Evolutionary conservation across 2,113 vertebrate genomes (phyloP).

Genomic region (Furnarius figulus): DNA sequence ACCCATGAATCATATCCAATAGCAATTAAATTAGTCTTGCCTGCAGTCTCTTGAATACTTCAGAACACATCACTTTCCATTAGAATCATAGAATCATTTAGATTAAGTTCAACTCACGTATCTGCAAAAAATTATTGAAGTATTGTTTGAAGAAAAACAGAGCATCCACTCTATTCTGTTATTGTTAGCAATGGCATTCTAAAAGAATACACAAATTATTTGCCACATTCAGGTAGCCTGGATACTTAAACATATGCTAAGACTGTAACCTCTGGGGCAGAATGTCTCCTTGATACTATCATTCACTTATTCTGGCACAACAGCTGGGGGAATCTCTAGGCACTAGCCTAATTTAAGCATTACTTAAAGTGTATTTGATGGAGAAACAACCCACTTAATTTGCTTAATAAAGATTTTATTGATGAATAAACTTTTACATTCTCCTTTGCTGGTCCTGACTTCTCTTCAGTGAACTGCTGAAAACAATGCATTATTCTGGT

Average conservation of each 20-base stretch:
- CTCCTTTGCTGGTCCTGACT: not conserved
- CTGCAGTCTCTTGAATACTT: not conserved
- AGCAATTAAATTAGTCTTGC: not conserved
- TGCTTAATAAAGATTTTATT: not conserved
- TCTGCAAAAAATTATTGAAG: not conserved
- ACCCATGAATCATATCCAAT: not conserved
- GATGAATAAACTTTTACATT: not conserved
- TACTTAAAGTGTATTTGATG: not conserved
- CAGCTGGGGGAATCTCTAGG: not conserved
- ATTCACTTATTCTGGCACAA: not conserved
- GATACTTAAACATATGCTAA: not conserved
- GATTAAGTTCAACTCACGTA: not conserved
- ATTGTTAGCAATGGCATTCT: not conserved
- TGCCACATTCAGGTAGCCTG: not conserved
- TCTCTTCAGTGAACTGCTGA: not conserved
- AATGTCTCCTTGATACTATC: not conserved
- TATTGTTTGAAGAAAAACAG: not conserved
- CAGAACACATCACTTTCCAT: not conserved
- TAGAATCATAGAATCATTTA: not conserved
- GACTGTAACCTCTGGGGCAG: not conserved
- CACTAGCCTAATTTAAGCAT: not conserved
- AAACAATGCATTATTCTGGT: not conserved
- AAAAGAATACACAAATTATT: not conserved
- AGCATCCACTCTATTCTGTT: not conserved
- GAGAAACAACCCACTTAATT: not conserved